A percentile compares a stretch with the other conserved stretches of the same genome.
phyloP scores from a whole-genome alignment of 1,140 invertebrate species.

The Plectrocnemia conspersa region DNA sequence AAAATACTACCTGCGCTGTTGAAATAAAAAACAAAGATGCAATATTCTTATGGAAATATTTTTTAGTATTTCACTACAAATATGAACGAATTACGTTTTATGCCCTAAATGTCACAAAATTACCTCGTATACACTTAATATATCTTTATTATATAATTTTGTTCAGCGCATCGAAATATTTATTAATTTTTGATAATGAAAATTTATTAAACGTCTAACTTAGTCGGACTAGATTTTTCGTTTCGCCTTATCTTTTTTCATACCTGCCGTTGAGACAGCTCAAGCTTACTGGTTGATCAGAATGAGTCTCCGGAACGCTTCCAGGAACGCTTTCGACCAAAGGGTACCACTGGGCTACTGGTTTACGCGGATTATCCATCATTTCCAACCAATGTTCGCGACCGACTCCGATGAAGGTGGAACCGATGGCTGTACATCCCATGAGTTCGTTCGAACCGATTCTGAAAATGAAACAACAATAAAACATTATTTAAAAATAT shows the following conservation, averaged over 20 bases:
- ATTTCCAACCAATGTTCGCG: slow-evolving; percentile 87
- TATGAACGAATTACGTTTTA: not conserved
- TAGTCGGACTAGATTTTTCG: not conserved
- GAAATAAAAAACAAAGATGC: slow-evolving; percentile 13
- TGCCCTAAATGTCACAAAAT: not conserved
- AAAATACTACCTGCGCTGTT: not conserved
- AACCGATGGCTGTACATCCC: slow-evolving; percentile 77
- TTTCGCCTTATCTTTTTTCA: slow-evolving; percentile 10
- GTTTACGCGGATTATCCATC: slow-evolving; percentile 78
- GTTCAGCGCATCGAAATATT: slow-evolving; percentile 1
- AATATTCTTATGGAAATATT: slow-evolving; percentile 9
- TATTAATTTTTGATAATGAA: slow-evolving; percentile 13
- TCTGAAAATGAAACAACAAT: slow-evolving; percentile 46
- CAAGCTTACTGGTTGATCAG: slow-evolving; percentile 55
- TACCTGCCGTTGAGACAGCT: slow-evolving; percentile 64
- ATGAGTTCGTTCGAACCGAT: slow-evolving; percentile 84
- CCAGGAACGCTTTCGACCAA: slow-evolving; percentile 64
- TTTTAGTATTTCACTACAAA: slow-evolving; percentile 3
- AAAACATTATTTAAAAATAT: not conserved
- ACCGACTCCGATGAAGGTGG: slow-evolving; percentile 70
- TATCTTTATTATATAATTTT: slow-evolving; percentile 13
- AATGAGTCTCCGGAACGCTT: slow-evolving; percentile 51
- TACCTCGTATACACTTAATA: not conserved
- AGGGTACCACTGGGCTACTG: slow-evolving; percentile 82
- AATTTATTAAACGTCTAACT: slow-evolving; percentile 2